Base-by-base conservation (phyloP, 2,888 invertebrate genomes). In the Rhingia campestris region DNA sequence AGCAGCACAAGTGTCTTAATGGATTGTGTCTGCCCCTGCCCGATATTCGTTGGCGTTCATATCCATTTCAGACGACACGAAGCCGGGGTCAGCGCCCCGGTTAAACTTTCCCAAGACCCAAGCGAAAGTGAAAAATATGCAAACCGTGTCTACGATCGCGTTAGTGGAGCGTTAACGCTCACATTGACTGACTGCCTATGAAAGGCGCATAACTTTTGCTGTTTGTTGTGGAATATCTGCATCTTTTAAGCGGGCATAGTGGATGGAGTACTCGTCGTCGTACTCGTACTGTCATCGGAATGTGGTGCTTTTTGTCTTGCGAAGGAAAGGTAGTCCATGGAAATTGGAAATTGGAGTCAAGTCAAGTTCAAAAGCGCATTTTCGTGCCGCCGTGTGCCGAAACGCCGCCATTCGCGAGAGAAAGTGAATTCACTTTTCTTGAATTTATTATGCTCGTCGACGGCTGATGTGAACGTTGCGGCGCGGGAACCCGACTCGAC, bases 281-380 rank as follows among this genome's bases (percentile, higher is more conserved):
- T 12, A 5, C 12, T n/a, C n/a, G 33, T 7, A 63, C 47, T 63
- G 61, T 70, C 39, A 56, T 70, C 14, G 56, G 69, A 77, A 63
- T 77, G 63, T 41, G 41, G 43, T 51, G 32, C 32, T 51, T 39
- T 59, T 45, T 33, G 10, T 39, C 43, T 47, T 54, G 6, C 9
- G 41, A 30, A 39, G 35, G 12, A 47, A 39, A 61, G 53, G 56
- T 58, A 53, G 33, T 53, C 53, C 47, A 54, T 79, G 74, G 47
- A 80, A 80, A 80, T 74, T 79, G 69, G 70, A 74, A 79, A 79
- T 80, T 80, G 84, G 61, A 85, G 85, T 85, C 85, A 85, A 85
- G 76, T 85, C 85, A 85, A 85, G 85, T 85, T 85, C 85, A 85
- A 85, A 85, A 85, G 81, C 75, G 80, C 84, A 84, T 84, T 80